phyloP scores from a whole-genome alignment of 2,888 invertebrate species.

The Melieria crassipennis region DNA sequence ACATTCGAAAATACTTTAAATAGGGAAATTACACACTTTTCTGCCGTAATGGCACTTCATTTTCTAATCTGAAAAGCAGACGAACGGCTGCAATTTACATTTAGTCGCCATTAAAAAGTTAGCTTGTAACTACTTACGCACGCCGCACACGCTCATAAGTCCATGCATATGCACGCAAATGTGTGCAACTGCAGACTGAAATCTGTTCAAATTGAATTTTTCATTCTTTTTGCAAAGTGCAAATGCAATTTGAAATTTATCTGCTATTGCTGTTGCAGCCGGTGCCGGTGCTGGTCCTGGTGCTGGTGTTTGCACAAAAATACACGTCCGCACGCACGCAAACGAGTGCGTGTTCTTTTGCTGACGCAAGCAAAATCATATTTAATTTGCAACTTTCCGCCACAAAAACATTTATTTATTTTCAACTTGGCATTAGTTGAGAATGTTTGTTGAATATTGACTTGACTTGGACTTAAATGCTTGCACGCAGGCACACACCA shows the following conservation, averaged over 20 bases:
- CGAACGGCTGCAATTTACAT: background rate
- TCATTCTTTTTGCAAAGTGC: background rate
- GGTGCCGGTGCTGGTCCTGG: background rate
- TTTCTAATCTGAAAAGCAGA: no score
- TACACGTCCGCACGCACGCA: background rate
- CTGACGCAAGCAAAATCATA: background rate
- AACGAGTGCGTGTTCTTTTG: background rate
- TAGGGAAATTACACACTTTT: no score
- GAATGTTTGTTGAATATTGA: background rate
- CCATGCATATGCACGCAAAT: background rate
- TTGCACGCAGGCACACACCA: no score
- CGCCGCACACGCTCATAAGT: background rate
- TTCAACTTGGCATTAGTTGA: background rate
- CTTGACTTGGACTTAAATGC: no score
- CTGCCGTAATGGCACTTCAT: no score
- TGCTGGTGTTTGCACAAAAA: background rate
- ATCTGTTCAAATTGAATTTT: background rate
- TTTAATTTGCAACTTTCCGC: background rate
- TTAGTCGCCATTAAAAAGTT: conserved; percentile 6
- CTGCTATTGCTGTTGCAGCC: background rate
- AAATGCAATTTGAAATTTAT: background rate
- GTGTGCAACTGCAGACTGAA: background rate
- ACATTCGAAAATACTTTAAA: no score
- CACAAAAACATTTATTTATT: background rate
- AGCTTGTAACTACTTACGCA: background rate